Conservation (phyloP, 2,113 vertebrate genomes). For the Pavo muticus region DNA sequence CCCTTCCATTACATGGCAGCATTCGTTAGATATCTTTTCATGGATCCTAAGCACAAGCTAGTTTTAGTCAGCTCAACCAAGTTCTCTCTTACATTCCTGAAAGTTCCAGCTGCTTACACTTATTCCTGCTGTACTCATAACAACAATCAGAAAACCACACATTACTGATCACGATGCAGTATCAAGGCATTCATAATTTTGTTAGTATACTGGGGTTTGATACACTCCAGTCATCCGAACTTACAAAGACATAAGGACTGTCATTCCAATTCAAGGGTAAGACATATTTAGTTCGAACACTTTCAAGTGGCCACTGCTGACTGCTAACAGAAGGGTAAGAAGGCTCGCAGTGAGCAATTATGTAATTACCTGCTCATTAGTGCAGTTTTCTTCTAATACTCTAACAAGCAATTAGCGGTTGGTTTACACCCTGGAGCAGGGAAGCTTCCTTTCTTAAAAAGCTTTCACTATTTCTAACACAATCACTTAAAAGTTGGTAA, state of each 20-base stretch:
- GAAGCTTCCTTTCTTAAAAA: background rate
- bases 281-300: background rate
- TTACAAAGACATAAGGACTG: background rate
- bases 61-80: background rate
- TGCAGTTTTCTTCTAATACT: slow-evolving; percentile 7
- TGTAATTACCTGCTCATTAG: slow-evolving; percentile 15
- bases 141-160: background rate
- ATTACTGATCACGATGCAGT: background rate
- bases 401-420: slow-evolving; percentile 11
- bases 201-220: background rate
- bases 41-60: background rate
- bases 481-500: background rate
- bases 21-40: background rate
- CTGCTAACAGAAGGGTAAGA: background rate
- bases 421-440: slow-evolving; percentile 2
- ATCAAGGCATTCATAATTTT: background rate
- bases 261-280: background rate
- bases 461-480: background rate
- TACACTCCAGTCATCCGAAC: background rate
- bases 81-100: background rate
- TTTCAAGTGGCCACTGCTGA: background rate
- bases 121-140: fast-evolving
- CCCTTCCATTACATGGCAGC: background rate
- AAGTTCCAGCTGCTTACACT: background rate
- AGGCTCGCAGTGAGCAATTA: background rate